phyloP scores from a whole-genome alignment of 2,888 invertebrate genomes.

The Eudasyphora cyanicolor region DNA sequence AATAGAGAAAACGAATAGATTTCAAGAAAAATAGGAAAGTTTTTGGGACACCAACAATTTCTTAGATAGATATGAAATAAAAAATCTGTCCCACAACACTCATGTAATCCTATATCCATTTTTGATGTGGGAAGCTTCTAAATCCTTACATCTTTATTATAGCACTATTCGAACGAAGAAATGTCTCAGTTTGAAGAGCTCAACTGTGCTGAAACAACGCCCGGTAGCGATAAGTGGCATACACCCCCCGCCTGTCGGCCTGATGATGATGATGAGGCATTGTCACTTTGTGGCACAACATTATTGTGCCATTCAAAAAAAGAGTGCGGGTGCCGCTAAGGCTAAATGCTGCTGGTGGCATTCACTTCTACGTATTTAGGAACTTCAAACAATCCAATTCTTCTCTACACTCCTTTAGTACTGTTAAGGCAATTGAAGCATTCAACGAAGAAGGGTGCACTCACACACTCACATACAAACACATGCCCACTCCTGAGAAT shows the following conservation, averaged over 20 bases:
- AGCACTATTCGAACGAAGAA: no score
- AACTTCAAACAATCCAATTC: not conserved
- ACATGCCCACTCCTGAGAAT: not conserved
- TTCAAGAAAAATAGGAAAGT: no score
- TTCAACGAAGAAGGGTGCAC: not conserved
- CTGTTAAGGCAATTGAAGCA: not conserved
- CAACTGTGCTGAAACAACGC: no score
- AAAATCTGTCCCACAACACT: no score
- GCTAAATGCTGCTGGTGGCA: slow-evolving; percentile 5
- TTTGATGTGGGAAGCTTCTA: no score
- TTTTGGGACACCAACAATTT: no score
- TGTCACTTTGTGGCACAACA: not conserved
- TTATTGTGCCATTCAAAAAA: not conserved
- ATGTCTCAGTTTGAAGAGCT: no score
- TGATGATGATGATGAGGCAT: not conserved
- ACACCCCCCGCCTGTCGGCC: not conserved
- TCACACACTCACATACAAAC: not conserved
- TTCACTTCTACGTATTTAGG: not conserved
- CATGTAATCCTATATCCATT: no score
- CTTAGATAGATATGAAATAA: no score
- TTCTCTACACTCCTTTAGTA: not conserved
- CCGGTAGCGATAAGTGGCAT: slow-evolving; percentile 2
- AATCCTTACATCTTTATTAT: no score
- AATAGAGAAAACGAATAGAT: no score
- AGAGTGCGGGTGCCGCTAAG: not conserved